A percentile compares a stretch with the other conserved stretches of the same genome.
phyloP scores from a whole-genome alignment of 2,888 invertebrate species.

The Meandrusa payeni region DNA sequence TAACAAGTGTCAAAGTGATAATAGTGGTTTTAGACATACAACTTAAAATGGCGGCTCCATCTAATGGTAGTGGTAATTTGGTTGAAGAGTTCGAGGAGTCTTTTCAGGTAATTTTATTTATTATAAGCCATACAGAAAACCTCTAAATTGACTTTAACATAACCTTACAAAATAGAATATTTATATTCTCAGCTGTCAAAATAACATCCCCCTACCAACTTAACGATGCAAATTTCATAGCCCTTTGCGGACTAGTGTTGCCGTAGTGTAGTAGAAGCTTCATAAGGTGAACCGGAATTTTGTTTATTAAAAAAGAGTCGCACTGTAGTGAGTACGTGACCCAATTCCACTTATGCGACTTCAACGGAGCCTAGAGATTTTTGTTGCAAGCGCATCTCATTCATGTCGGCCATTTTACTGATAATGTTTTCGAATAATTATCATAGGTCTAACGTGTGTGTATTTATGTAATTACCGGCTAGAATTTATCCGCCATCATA shows the following conservation, averaged over 20 bases:
- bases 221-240: slow-evolving; percentile 42
- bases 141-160: slow-evolving; percentile 48
- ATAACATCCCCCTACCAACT: slow-evolving; percentile 52
- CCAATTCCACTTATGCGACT: slow-evolving; percentile 62
- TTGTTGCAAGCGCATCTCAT: slow-evolving; percentile 68
- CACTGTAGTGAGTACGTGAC: slow-evolving; percentile 72
- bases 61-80: slow-evolving; percentile 91
- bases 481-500: slow-evolving; percentile 1
- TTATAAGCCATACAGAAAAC: not conserved
- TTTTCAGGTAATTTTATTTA: slow-evolving; percentile 84
- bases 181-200: slow-evolving; percentile 52
- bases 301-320: slow-evolving; percentile 35
- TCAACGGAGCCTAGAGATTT: slow-evolving; percentile 56
- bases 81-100: slow-evolving; percentile 96
- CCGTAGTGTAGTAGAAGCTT: slow-evolving; percentile 57
- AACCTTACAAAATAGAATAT: slow-evolving; percentile 33
- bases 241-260: slow-evolving; percentile 45
- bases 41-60: slow-evolving; percentile 85
- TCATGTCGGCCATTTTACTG: slow-evolving; percentile 76
- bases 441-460: slow-evolving; percentile 47
- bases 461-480: slow-evolving; percentile 24
- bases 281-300: slow-evolving; percentile 51
- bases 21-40: slow-evolving; percentile 23
- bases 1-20: slow-evolving; percentile 28
- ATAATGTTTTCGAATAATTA: slow-evolving; percentile 72